Percentiles rank a stretch among this genome's conserved stretches.
phyloP scores from a whole-genome alignment of 2,113 vertebrate genomes.

The Perca schrenkii region DNA sequence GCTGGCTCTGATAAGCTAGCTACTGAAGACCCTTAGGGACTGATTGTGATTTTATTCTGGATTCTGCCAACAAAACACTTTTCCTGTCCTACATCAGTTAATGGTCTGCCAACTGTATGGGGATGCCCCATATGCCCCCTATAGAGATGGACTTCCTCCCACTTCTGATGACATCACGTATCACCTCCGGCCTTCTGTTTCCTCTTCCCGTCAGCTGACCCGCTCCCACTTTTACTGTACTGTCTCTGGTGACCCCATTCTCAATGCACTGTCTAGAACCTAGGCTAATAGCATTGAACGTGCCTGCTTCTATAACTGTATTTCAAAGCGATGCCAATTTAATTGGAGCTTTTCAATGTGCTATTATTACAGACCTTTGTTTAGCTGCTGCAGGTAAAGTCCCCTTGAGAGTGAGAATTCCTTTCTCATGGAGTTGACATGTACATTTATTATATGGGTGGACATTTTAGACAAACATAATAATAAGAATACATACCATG shows the following conservation, averaged over 20 bases:
- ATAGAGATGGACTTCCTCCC: slow-evolving; percentile 75
- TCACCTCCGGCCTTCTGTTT: slow-evolving; percentile 82
- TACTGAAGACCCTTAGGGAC: slow-evolving; percentile 15
- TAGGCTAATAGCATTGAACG: slow-evolving; percentile 42
- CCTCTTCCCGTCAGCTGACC: slow-evolving; percentile 77
- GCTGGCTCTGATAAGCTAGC: not conserved
- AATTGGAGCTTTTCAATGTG: slow-evolving; percentile 36
- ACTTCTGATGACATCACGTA: slow-evolving; percentile 72
- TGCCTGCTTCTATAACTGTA: slow-evolving; percentile 9
- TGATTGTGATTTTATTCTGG: slow-evolving; percentile 19
- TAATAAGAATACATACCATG: slow-evolving; percentile 3
- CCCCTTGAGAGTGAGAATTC: not conserved
- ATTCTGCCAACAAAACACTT: slow-evolving; percentile 30
- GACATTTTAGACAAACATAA: slow-evolving; percentile 22
- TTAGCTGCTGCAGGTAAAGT: slow-evolving; percentile 41
- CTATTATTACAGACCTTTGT: slow-evolving; percentile 33
- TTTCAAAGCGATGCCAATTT: slow-evolving; percentile 56
- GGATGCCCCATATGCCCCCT: slow-evolving; percentile 53
- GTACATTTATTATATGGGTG: slow-evolving; percentile 6
- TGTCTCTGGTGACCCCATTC: slow-evolving; percentile 64
- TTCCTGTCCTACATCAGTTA: slow-evolving; percentile 57
- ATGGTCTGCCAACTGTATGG: slow-evolving; percentile 39
- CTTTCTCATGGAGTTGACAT: slow-evolving; percentile 42
- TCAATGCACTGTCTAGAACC: slow-evolving; percentile 42
- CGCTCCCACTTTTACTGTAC: slow-evolving; percentile 40